phyloP scores from a whole-genome alignment of 2,888 invertebrate species.

The Acanthosepion esculentum region DNA sequence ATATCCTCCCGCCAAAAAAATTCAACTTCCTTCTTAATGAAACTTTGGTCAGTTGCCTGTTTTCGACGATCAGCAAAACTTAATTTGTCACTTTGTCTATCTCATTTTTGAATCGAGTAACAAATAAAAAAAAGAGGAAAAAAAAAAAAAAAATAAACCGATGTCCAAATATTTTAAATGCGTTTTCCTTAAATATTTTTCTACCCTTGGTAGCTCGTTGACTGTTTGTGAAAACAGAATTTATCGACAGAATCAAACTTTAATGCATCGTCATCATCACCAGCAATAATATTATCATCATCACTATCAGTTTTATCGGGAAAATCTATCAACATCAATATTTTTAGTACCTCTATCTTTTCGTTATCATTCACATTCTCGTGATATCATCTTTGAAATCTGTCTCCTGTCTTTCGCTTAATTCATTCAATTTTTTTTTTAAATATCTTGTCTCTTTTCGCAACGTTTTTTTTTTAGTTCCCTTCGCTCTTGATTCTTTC shows the following conservation, averaged over 20 bases:
- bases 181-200: neutral
- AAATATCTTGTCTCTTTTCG: neutral
- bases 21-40: neutral
- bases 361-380: neutral
- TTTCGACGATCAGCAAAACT: neutral
- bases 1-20: no score
- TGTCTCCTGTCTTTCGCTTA: neutral
- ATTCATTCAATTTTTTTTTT: neutral
- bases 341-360: neutral
- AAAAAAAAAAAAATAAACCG: neutral
- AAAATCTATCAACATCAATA: neutral
- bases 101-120: neutral
- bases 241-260: neutral
- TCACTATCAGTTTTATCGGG: neutral
- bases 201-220: neutral
- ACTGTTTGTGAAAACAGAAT: no score
- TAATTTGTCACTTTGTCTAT: neutral
- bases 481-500: neutral
- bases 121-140: no score
- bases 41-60: neutral
- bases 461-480: neutral
- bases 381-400: neutral
- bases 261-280: neutral
- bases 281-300: slow-evolving; percentile 23
- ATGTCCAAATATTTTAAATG: neutral